phyloP scores from a whole-genome alignment of 2,113 vertebrate genomes.

The Colaptes auratus region DNA sequence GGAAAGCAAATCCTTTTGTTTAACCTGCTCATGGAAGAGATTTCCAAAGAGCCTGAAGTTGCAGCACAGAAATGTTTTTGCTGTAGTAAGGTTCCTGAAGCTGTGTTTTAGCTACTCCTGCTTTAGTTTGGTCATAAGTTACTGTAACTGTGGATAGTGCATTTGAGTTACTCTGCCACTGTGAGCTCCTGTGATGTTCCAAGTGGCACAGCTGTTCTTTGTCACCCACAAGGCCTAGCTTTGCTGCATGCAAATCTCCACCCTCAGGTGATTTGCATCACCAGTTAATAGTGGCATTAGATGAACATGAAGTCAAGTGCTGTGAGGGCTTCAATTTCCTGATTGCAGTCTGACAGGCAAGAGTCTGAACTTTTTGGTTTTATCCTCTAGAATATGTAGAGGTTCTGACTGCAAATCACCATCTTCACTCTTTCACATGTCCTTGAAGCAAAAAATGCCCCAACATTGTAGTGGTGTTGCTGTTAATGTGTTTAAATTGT shows the following conservation, averaged over 20 bases:
- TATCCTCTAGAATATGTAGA: neutral
- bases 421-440: neutral
- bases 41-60: neutral
- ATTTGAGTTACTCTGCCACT: neutral
- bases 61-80: neutral
- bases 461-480: neutral
- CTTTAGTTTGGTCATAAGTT: neutral
- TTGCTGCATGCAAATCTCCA: neutral
- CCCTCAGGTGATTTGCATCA: neutral
- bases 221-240: neutral
- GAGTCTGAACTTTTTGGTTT: neutral
- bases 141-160: accelerated
- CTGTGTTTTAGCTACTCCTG: neutral
- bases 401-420: neutral
- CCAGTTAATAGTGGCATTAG: neutral
- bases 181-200: neutral
- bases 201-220: neutral
- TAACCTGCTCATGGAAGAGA: neutral
- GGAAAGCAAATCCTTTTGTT: neutral
- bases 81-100: neutral
- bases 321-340: neutral
- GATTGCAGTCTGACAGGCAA: neutral
- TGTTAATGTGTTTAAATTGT: neutral
- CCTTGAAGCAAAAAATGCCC: neutral
- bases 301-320: neutral